Conservation (phyloP, 2,888 invertebrate species). For the Torymus auratus region DNA sequence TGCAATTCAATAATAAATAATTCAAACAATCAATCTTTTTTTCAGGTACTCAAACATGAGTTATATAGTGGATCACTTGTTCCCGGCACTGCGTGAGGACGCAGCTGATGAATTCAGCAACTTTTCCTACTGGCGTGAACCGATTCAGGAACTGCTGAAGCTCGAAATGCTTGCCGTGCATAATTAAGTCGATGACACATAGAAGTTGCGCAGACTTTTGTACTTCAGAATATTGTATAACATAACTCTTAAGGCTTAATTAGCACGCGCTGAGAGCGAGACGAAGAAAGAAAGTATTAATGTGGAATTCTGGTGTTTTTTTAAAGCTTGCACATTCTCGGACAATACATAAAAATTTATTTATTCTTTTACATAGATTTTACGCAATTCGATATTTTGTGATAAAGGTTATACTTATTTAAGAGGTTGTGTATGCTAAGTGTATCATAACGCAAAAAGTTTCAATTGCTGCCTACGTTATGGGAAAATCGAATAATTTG, state of each 20-base stretch:
- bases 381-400: no score
- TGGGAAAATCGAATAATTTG: not conserved
- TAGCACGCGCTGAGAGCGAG: not conserved
- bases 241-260: slow-evolving; percentile 44
- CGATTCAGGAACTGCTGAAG: slow-evolving; percentile 81
- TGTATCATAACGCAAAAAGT: no score
- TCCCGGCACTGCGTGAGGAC: slow-evolving; percentile 86
- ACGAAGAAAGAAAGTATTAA: not conserved
- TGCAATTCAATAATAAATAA: not conserved
- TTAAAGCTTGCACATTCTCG: no score
- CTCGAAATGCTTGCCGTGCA: slow-evolving; percentile 63
- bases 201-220: slow-evolving; percentile 43
- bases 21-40: slow-evolving; percentile 61
- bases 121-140: slow-evolving; percentile 96
- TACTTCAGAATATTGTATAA: slow-evolving; percentile 47
- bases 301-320: not conserved
- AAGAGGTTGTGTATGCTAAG: no score
- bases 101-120: slow-evolving; percentile 86
- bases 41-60: slow-evolving; percentile 96
- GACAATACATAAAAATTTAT: no score
- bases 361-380: no score
- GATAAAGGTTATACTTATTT: no score
- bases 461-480: no score
- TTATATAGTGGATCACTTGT: slow-evolving; percentile 96
- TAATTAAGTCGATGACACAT: slow-evolving; percentile 36